Conservation (phyloP, 1,140 invertebrate species). For the Drosophila ohnishii region DNA sequence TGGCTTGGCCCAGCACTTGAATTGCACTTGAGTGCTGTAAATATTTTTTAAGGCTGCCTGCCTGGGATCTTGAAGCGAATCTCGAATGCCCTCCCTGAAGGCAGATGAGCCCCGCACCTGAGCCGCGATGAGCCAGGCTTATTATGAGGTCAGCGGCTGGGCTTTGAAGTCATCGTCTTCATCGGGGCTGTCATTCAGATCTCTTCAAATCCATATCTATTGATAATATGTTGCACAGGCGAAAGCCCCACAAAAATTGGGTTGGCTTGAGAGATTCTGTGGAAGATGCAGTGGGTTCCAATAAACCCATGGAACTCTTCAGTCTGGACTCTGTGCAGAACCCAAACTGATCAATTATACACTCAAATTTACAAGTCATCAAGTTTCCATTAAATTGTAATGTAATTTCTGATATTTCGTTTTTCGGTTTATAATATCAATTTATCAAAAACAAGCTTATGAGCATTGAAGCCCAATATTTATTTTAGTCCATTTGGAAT, state of each 20-base stretch:
- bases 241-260: constrained; percentile 29
- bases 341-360: background rate
- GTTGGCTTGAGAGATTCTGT: constrained; percentile 38
- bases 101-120: constrained; percentile 32
- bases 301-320: background rate
- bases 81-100: constrained; percentile 59
- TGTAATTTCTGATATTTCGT: background rate
- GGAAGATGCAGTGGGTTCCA: constrained; percentile 17
- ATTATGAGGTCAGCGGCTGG: constrained; percentile 64
- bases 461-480: no score
- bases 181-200: constrained; percentile 38
- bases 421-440: background rate
- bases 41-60: constrained; percentile 76
- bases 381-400: background rate
- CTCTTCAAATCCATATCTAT: constrained; percentile 43
- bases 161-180: constrained; percentile 53
- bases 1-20: constrained; percentile 77
- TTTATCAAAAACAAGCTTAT: background rate
- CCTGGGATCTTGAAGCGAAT: constrained; percentile 68
- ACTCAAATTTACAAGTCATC: constrained; percentile 3
- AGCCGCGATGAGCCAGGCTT: constrained; percentile 61
- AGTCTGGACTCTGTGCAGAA: background rate
- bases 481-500: no score
- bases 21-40: constrained; percentile 78
- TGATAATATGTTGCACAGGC: constrained; percentile 23